These are phyloP conservation scores for Drosophila neocordata DNA, from an alignment of 1,140 invertebrate genomes.

Conservation along the genomic window DNA sequence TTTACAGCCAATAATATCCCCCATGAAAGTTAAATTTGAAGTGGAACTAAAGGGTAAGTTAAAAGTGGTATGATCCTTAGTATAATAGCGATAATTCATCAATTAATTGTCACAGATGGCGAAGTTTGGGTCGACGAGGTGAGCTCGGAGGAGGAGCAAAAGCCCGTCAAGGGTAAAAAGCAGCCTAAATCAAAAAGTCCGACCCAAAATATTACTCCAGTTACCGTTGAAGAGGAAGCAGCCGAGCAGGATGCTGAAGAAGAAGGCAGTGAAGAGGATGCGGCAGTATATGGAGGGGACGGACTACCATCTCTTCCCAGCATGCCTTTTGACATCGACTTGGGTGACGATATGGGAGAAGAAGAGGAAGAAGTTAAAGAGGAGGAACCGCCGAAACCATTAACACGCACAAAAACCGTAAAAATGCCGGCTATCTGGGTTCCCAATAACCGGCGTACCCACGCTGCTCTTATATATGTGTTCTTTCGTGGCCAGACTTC, in stretches of 20 bases:
- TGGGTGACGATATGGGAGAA: conserved; percentile 35
- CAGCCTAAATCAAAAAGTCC: conserved; percentile 35
- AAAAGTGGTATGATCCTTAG: background rate
- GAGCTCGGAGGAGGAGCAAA: conserved; percentile 63
- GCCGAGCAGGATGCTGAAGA: conserved; percentile 51
- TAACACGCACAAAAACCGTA: conserved; percentile 58
- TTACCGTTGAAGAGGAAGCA: conserved; percentile 32
- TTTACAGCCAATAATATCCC: conserved; percentile 54
- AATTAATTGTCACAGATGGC: conserved; percentile 39
- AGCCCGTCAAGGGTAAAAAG: conserved; percentile 29
- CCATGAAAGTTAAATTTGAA: conserved; percentile 66
- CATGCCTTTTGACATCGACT: conserved; percentile 52
- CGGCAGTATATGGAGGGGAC: conserved; percentile 4
- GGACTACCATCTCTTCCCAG: conserved; percentile 14
- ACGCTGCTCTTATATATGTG: conserved; percentile 85
- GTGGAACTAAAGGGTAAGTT: conserved; percentile 52
- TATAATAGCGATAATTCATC: conserved; percentile 27
- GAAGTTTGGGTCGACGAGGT: conserved; percentile 58
- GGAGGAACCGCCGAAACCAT: conserved; percentile 34
- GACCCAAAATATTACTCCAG: conserved; percentile 12
- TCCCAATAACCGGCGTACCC: conserved; percentile 84
- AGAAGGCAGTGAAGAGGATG: conserved; percentile 59
- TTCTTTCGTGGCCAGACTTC: conserved; percentile 84
- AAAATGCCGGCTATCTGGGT: conserved; percentile 85
- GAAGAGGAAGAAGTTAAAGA: conserved; percentile 56